Evolutionary conservation across 64 coral and sea anemone genomes (phyloP).

Genomic region (Porites australiensis): DNA sequence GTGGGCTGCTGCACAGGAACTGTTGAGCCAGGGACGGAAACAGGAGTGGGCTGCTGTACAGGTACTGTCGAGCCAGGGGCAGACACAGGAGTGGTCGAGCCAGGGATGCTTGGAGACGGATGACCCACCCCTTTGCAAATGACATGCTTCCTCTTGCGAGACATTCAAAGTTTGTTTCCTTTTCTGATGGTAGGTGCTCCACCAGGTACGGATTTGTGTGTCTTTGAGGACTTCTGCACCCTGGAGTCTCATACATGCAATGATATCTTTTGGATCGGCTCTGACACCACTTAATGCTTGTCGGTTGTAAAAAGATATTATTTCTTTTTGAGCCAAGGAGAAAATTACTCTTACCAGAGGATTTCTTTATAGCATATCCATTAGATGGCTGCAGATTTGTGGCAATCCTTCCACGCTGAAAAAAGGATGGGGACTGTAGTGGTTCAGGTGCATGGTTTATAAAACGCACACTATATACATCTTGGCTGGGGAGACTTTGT

Average conservation of each 20-base stretch:
- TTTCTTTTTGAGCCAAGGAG: constrained; percentile 1
- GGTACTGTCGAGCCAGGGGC: no score
- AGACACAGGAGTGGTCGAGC: neutral
- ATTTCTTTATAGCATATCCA: constrained; percentile 2
- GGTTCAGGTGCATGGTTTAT: neutral
- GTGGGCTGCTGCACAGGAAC: no score
- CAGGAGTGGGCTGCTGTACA: no score
- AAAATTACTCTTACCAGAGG: neutral
- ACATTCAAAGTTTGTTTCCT: neutral
- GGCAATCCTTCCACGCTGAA: neutral
- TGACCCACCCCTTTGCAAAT: neutral
- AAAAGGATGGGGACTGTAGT: neutral
- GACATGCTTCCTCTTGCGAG: neutral
- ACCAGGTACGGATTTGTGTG: neutral
- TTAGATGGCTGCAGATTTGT: neutral
- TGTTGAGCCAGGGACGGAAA: no score
- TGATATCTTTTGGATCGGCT: constrained; percentile 7
- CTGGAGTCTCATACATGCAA: neutral
- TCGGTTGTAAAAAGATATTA: constrained; percentile 15
- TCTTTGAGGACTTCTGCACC: neutral
- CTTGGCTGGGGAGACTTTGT: neutral
- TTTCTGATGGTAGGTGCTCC: neutral
- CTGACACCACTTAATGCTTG: neutral
- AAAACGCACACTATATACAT: neutral
- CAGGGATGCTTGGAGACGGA: neutral